A percentile compares a stretch with the other conserved stretches of the same genome.
These are phyloP conservation scores for Panzeria rudis DNA, from an alignment of 2,888 invertebrate species.

Conservation along the genomic window DNA sequence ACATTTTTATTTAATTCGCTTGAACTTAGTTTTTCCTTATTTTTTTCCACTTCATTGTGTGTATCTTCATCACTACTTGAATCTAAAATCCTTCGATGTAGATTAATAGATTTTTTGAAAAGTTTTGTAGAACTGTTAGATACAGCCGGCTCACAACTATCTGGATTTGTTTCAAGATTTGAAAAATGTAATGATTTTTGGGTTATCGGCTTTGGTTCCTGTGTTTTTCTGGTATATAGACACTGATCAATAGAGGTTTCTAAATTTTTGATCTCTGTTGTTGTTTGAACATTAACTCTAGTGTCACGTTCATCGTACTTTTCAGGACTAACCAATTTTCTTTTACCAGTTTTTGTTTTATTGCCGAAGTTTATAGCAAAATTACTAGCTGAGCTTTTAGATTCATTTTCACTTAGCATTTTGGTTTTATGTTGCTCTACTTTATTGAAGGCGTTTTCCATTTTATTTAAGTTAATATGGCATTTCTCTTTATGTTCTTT, in stretches of 20 bases:
- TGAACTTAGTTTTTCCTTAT: neutral
- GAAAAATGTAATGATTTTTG: constrained; percentile 20
- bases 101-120: constrained; percentile 3
- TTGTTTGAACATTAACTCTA: neutral
- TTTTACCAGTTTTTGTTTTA: too few relatives aligned
- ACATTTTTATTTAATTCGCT: neutral
- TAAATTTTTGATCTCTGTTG: neutral
- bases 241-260: neutral
- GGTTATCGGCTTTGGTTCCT: neutral
- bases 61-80: constrained; percentile 39
- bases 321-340: constrained; percentile 24
- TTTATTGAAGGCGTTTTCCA: neutral
- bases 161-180: neutral
- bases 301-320: neutral
- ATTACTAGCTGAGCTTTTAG: neutral
- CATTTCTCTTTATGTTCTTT: neutral
- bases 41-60: neutral
- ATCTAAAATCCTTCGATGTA: constrained; percentile 38
- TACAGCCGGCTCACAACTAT: neutral
- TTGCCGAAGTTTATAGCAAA: neutral
- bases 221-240: neutral
- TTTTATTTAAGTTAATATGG: neutral
- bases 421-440: neutral
- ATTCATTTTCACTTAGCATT: neutral
- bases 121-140: neutral